Evolutionary conservation across 1,140 invertebrate genomes (phyloP).

Genomic region (Asbolus verrucosus): DNA sequence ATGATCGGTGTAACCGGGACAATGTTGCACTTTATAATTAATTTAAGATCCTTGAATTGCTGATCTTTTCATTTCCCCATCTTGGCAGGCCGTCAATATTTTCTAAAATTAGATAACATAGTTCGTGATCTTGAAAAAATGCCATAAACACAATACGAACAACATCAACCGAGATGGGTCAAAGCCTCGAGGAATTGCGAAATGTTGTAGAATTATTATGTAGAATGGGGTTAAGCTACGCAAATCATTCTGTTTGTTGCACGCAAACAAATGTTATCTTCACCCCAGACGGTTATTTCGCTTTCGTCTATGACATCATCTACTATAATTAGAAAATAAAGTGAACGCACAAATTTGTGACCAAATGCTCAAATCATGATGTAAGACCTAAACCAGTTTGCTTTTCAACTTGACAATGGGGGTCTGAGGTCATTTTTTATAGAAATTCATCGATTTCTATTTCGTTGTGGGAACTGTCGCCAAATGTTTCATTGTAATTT

Average conservation of each 20-base stretch:
- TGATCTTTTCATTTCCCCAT: slow-evolving; percentile 18
- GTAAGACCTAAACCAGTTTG: neutral
- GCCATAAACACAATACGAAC: slow-evolving; percentile 22
- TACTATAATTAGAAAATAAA: slow-evolving; percentile 3
- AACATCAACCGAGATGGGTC: slow-evolving; percentile 2
- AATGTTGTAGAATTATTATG: neutral
- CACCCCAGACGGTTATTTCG: neutral
- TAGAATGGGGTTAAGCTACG: neutral
- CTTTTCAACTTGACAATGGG: neutral
- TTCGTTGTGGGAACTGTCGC: no score
- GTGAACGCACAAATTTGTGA: neutral
- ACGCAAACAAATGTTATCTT: slow-evolving; percentile 7
- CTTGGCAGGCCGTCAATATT: slow-evolving; percentile 29
- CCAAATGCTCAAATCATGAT: neutral
- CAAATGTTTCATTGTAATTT: no score
- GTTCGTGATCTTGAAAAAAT: slow-evolving; percentile 30
- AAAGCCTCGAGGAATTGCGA: neutral
- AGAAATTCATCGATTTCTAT: no score
- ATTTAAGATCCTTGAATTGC: slow-evolving; percentile 12
- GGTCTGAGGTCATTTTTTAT: no score
- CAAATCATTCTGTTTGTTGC: neutral
- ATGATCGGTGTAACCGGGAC: neutral
- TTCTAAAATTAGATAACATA: slow-evolving; percentile 29
- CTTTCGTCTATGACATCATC: neutral
- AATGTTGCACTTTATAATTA: slow-evolving; percentile 23